Base-by-base conservation (phyloP, 2,113 vertebrate species). In the Rhinoptilus africanus region DNA sequence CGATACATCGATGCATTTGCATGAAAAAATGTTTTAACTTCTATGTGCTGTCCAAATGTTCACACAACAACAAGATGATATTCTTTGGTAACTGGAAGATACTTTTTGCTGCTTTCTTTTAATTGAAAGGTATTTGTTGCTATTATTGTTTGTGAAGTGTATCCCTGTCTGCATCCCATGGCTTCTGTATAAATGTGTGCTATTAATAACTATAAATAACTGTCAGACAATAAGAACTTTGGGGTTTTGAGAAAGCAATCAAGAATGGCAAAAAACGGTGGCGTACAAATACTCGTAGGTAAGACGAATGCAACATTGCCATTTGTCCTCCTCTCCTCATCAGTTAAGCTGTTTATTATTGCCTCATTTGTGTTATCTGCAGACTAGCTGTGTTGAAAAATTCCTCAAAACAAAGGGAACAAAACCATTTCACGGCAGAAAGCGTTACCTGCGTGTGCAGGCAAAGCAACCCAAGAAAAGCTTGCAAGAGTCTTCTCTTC, bases 361-460 rank as follows among this genome's bases (percentile, higher is more conserved):
- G 41, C 45, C 51, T 96, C 41, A 43, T 77, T 91, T 84, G 20
- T 66, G 41, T 80, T 74, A 74, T 10, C 67, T 88, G 43, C 48
- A 74, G 66, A 57, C 43, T 57, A 53, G n/a, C 21, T 81, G 34
- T 35, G 10, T 32, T 59, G 64, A 86, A 74, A 64, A 82, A 64
- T 69, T 32, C n/a, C 43, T 74, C 35, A 51, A 76, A 95, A 54
- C 54, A 82, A 69, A 89, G 51, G 16, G 62, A 64, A 35, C 22
- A 69, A 60, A 71, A 64, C 9, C 15, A 16, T 48, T 83, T 54
- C 66, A 54, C 54, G 66, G 60, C 54, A 68, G 26, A 37, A 63
- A 73, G 50, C 39, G 22, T 53, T 73, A 54, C 15, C 14, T 26
- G 9, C 0, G 0, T 0, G 0, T 73, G 43, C n/a, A 74, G 56